phyloP scores from a whole-genome alignment of 2,113 vertebrate species.

The Ameiurus melas region DNA sequence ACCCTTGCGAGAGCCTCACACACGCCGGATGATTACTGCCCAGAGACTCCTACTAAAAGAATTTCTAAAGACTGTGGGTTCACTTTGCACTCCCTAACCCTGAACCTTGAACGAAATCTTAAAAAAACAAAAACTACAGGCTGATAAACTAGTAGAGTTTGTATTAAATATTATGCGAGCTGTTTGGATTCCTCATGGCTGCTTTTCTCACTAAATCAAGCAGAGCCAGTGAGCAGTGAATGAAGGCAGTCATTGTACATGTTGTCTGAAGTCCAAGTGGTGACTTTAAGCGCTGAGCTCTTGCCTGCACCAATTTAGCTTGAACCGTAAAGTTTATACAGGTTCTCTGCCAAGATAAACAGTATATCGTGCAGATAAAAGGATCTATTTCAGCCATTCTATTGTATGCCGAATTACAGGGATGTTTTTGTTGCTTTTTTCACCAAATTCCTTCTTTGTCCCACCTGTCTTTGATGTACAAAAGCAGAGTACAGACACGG shows the following conservation, averaged over 20 bases:
- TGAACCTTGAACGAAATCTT: neutral
- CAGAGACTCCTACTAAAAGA: slow-evolving; percentile 4
- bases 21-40: slow-evolving; percentile 4
- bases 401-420: slow-evolving; percentile 48
- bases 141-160: neutral
- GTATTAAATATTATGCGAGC: neutral
- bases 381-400: slow-evolving; percentile 50
- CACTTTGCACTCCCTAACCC: slow-evolving; percentile 19
- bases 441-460: slow-evolving; percentile 42
- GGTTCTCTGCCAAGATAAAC: slow-evolving; percentile 42
- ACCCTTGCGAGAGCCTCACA: slow-evolving; percentile 35
- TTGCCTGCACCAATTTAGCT: slow-evolving; percentile 20
- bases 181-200: neutral
- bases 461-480: slow-evolving; percentile 39
- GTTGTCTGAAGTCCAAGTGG: slow-evolving; percentile 20
- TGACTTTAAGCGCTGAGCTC: slow-evolving; percentile 18
- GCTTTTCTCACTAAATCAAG: neutral
- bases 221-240: neutral
- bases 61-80: slow-evolving; percentile 35
- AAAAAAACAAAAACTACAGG: neutral
- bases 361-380: slow-evolving; percentile 48
- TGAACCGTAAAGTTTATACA: slow-evolving; percentile 27
- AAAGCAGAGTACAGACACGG: slow-evolving; percentile 7
- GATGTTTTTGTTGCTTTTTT: slow-evolving; percentile 47
- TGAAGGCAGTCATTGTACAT: slow-evolving; percentile 37